Percentiles rank a stretch among this genome's conserved stretches.
These are phyloP conservation scores for Ptychobarbus kaznakovi DNA, from an alignment of 2,797 vertebrate species.

Conservation along the genomic window DNA sequence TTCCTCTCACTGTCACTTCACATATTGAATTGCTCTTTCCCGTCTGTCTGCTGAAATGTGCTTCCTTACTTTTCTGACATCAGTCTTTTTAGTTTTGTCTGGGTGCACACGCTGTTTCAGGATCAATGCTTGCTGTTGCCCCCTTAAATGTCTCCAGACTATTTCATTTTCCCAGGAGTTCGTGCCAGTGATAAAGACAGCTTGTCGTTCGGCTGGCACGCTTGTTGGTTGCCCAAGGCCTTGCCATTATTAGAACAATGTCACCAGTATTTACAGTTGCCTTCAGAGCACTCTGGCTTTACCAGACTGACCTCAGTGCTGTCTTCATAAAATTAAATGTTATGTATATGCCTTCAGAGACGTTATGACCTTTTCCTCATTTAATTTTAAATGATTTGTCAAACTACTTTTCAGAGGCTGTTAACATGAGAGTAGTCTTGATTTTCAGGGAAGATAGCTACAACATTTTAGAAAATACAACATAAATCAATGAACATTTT, in stretches of 20 bases:
- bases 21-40: conserved; percentile 9
- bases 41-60: not conserved
- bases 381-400: conserved; percentile 18
- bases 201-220: conserved; percentile 37
- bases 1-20: conserved; percentile 11
- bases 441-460: not conserved
- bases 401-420: not conserved
- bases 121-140: conserved; percentile 16
- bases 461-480: not conserved
- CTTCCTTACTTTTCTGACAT: conserved; percentile 5
- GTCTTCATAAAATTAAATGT: conserved; percentile 10
- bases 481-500: too few relatives aligned
- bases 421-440: not conserved
- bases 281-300: not conserved
- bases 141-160: conserved; percentile 21
- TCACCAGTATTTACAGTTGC: conserved; percentile 39
- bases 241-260: conserved; percentile 44
- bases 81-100: conserved; percentile 15
- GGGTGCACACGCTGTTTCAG: conserved; percentile 3
- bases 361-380: not conserved
- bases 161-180: conserved; percentile 31
- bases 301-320: conserved; percentile 23
- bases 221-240: conserved; percentile 23
- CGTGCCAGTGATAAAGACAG: conserved; percentile 39
- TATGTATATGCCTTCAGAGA: conserved; percentile 5